Base-by-base conservation (phyloP, 2,797 vertebrate genomes). In the Heteromormyrus szaboi region DNA sequence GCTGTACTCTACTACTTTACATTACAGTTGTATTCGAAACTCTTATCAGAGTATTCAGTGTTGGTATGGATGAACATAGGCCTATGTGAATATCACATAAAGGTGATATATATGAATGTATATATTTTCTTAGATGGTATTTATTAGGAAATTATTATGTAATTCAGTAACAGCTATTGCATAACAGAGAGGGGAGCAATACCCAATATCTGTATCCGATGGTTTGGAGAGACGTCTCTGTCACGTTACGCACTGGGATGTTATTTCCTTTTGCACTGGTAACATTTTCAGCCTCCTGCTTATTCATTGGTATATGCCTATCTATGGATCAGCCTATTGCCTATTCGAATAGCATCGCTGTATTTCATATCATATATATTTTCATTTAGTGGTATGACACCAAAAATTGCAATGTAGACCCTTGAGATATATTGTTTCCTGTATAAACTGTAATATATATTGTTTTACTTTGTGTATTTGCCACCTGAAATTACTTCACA, bases 331-430 rank as follows among this genome's bases (percentile, higher is more conserved):
- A 51, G 17, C 29, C 12, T 62, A 44, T 56, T 41, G 14, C 29
- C 59, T 86, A 86, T 59, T 86, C 22, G 7, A 59, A 86, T n/a
- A 56, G 25, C 17, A 4, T 86, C 29, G 44, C 19, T 56, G 56
- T 85, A 85, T 51, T 85, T 25, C 25, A 85, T 51, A 14, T 50
- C 83, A 85, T 86, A 29, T 86, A 56, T 56, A 54, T 86, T 85
- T 85, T 53, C 83, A 53, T 53, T 85, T 51, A 85, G 83, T 46
- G 25, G 83, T 51, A 50, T 85, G 44, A 51, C 12, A 85, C 46
- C 22, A 29, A 48, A 85, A 85, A 85, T 51, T 85, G 48, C 41
- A 51, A 25, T 7, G 83, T 53, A 85, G 83, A 85, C 83, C 83
- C 48, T 85, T 85, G 76, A 81, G 76, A 81, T 81, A 22, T 81